phyloP scores from a whole-genome alignment of 2,113 vertebrate species.

The Campylomormyrus numenius region DNA sequence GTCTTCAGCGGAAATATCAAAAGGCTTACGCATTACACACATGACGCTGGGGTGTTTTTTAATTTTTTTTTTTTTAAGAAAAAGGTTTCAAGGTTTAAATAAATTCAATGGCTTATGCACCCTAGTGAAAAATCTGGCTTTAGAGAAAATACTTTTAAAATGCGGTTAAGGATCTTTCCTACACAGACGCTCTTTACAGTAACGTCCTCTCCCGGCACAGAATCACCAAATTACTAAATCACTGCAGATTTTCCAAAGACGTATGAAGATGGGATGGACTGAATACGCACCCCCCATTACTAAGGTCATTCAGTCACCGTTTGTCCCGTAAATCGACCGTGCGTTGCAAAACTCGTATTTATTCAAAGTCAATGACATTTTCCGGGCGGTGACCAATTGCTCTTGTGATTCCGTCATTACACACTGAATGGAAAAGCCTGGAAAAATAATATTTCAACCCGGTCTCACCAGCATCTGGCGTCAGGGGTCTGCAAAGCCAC shows the following conservation, averaged over 20 bases:
- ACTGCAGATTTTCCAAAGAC: background rate
- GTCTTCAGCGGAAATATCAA: background rate
- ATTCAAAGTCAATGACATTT: background rate
- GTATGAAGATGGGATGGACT: background rate
- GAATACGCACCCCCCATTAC: slow-evolving; percentile 9
- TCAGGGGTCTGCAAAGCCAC: background rate
- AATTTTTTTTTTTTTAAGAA: background rate
- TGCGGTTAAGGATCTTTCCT: background rate
- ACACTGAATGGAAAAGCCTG: background rate
- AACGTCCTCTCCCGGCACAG: background rate
- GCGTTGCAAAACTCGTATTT: background rate
- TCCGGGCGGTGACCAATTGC: background rate
- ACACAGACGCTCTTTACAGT: background rate
- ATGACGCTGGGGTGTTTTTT: background rate
- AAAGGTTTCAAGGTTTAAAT: background rate
- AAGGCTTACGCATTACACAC: slow-evolving; percentile 9
- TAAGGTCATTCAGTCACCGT: slow-evolving; percentile 31
- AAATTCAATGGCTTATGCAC: background rate
- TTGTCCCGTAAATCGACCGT: slow-evolving; percentile 27
- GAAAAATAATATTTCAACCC: background rate
- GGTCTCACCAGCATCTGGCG: background rate
- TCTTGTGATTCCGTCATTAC: background rate
- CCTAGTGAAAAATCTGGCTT: background rate
- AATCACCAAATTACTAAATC: slow-evolving; percentile 6
- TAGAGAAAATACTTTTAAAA: background rate